Conservation (phyloP, 2,888 invertebrate genomes). For the Melanotus villosus region DNA sequence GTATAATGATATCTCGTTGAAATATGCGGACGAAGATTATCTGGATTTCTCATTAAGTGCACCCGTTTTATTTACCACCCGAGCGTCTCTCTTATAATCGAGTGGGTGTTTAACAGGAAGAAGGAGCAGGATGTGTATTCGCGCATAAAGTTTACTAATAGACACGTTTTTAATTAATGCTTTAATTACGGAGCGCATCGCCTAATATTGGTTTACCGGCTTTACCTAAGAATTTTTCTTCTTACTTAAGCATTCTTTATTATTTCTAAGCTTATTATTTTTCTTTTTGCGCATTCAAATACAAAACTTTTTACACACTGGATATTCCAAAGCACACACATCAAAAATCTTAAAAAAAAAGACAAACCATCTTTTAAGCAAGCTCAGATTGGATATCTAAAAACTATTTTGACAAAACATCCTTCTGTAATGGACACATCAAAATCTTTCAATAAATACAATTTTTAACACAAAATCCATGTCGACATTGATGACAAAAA, state of each 20-base stretch:
- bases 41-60: slow-evolving; percentile 46
- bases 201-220: slow-evolving; percentile 46
- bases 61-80: slow-evolving; percentile 43
- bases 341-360: too few species aligned
- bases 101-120: slow-evolving; percentile 44
- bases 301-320: too few species aligned
- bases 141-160: slow-evolving; percentile 50
- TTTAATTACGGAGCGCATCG: slow-evolving; percentile 47
- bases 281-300: too few species aligned
- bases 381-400: too few species aligned
- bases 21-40: slow-evolving; percentile 42
- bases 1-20: slow-evolving; percentile 30
- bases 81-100: slow-evolving; percentile 43
- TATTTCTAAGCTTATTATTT: not conserved
- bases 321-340: too few species aligned
- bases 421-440: too few species aligned
- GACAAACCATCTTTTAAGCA: too few species aligned
- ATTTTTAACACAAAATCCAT: too few species aligned
- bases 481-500: too few species aligned
- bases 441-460: too few species aligned
- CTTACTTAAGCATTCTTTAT: not conserved
- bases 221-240: slow-evolving; percentile 5
- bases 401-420: too few species aligned
- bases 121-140: slow-evolving; percentile 45
- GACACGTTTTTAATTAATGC: slow-evolving; percentile 55